phyloP scores from a whole-genome alignment of 2,797 vertebrate species.

The Pagetopsis macropterus region DNA sequence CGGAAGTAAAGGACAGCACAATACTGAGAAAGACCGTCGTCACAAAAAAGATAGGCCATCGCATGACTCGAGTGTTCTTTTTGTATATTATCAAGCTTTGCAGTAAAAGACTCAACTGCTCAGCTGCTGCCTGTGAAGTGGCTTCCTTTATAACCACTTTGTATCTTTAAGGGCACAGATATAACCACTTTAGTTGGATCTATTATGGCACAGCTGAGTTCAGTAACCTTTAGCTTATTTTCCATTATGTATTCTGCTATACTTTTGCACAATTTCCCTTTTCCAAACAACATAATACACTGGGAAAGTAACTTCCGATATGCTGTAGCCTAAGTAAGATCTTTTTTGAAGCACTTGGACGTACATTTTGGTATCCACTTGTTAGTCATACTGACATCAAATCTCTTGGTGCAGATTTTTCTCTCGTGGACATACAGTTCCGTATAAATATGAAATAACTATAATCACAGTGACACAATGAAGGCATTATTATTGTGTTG shows the following conservation, averaged over 20 bases:
- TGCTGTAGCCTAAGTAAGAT: not conserved
- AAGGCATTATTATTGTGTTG: not conserved
- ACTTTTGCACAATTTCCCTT: not conserved
- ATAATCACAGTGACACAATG: not conserved
- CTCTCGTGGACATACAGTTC: too few relatives aligned
- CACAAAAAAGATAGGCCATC: not conserved
- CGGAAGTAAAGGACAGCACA: not conserved
- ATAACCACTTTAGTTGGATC: not conserved
- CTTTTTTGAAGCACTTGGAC: not conserved
- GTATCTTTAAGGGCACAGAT: too few relatives aligned
- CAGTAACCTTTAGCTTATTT: constrained; percentile 8
- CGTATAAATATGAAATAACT: not conserved
- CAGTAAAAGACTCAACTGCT: constrained; percentile 1
- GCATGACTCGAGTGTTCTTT: not conserved
- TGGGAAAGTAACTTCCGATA: not conserved
- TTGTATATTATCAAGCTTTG: not conserved
- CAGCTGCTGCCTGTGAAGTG: not conserved
- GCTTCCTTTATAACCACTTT: not conserved
- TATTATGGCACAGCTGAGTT: constrained; percentile 6
- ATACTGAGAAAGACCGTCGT: not conserved
- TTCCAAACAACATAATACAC: not conserved
- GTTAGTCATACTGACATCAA: too few relatives aligned
- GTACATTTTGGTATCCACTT: too few relatives aligned
- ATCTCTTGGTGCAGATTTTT: too few relatives aligned
- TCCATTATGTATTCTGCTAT: not conserved